Percentiles rank a stretch among this genome's conserved stretches.
Conservation (phyloP, 2,797 vertebrate genomes). For the Poecilia picta region DNA sequence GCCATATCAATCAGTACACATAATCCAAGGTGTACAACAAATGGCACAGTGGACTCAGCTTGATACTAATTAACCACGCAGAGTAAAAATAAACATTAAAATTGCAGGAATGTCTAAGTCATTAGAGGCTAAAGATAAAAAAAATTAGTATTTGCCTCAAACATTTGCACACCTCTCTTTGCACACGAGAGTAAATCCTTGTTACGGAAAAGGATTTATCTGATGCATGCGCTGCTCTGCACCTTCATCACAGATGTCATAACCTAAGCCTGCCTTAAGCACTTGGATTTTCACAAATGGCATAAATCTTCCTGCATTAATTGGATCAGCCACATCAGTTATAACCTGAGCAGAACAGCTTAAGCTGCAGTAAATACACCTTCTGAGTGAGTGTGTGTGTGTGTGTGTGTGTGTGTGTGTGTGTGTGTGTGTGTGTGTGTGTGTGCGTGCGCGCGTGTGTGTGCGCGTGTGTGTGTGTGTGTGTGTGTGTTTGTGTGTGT, state of each 20-base stretch:
- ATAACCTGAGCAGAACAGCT: background rate
- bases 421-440: background rate
- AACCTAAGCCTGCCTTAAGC: background rate
- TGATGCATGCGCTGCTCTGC: background rate
- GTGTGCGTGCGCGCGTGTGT: background rate
- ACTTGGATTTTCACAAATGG: slow-evolving; percentile 8
- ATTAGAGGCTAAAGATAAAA: background rate
- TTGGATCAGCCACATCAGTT: background rate
- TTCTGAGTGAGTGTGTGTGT: background rate
- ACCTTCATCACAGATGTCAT: slow-evolving; percentile 1
- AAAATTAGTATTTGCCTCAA: background rate
- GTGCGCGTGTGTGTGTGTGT: background rate
- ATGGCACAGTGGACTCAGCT: background rate
- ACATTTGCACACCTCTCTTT: background rate
- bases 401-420: background rate
- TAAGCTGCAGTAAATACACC: slow-evolving; percentile 1
- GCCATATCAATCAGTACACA: background rate
- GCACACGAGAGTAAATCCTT: background rate
- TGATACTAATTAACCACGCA: background rate
- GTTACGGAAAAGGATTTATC: background rate
- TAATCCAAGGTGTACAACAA: background rate
- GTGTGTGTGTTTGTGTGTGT: background rate
- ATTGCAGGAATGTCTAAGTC: background rate
- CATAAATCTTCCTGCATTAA: background rate
- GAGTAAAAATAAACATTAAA: background rate